These are phyloP conservation scores for Lutjanus argentimaculatus DNA, from an alignment of 2,797 vertebrate species.

Conservation along the genomic window DNA sequence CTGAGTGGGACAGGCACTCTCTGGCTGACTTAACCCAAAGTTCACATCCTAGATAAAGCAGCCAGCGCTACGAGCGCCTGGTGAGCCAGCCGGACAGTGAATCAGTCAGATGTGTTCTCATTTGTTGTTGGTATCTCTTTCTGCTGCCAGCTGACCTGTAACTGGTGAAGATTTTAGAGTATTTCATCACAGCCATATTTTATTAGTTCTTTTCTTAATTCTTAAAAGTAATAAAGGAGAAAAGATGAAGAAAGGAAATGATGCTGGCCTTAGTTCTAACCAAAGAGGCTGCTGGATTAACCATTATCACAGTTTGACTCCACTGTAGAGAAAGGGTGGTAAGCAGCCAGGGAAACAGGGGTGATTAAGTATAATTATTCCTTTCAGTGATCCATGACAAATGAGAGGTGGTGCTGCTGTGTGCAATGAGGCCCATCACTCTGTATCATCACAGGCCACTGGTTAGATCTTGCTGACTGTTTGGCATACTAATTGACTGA, in stretches of 20 bases:
- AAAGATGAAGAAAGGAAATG: slow-evolving; percentile 11
- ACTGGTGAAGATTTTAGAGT: neutral
- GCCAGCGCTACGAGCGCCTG: slow-evolving; percentile 7
- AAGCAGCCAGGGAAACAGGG: slow-evolving; percentile 9
- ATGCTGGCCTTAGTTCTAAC: slow-evolving; percentile 12
- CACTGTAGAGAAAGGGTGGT: slow-evolving; percentile 8
- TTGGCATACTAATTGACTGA: slow-evolving; percentile 8
- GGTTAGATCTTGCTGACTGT: slow-evolving; percentile 2
- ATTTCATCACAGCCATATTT: slow-evolving; percentile 14
- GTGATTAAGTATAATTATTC: slow-evolving; percentile 62
- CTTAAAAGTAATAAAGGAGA: neutral
- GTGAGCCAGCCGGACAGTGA: slow-evolving; percentile 20
- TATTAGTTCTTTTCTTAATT: slow-evolving; percentile 5
- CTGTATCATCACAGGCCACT: slow-evolving; percentile 32
- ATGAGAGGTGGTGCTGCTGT: slow-evolving; percentile 42
- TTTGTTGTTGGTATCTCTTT: slow-evolving; percentile 5
- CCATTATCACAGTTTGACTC: slow-evolving; percentile 22
- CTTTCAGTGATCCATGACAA: slow-evolving; percentile 63
- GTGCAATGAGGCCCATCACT: slow-evolving; percentile 42
- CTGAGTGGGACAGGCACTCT: slow-evolving; percentile 32
- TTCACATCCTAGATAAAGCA: slow-evolving; percentile 47
- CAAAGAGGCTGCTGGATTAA: slow-evolving; percentile 15
- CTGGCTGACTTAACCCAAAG: slow-evolving; percentile 47
- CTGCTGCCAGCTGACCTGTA: neutral
- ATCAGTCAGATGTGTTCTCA: slow-evolving; percentile 19